Conservation (phyloP, 2,797 vertebrate genomes). For the Hafferia zeledoni region DNA sequence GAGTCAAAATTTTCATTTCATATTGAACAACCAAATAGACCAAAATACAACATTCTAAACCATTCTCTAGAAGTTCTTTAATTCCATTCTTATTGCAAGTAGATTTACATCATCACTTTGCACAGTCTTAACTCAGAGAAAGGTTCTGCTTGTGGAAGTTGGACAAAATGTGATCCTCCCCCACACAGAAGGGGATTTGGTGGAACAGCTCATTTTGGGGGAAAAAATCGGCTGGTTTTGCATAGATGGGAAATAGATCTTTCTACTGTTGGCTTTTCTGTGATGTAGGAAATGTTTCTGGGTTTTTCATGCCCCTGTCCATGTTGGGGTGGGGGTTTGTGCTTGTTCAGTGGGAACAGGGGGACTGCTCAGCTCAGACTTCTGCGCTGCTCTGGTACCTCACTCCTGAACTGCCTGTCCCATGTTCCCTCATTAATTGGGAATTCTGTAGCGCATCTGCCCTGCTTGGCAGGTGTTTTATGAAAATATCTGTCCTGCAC, state of each 20-base stretch:
- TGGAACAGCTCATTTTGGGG: not conserved
- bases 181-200: not conserved
- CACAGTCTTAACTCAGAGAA: not conserved
- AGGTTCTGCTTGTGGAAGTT: not conserved
- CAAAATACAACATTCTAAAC: not conserved
- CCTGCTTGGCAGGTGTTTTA: conserved; percentile 24
- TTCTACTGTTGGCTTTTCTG: not conserved
- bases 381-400: not conserved
- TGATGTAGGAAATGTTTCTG: not conserved
- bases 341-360: not conserved
- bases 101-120: not conserved
- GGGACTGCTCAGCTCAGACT: not conserved
- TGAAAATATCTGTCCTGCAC: conserved; percentile 37
- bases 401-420: not conserved
- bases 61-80: not conserved
- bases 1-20: not conserved
- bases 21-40: not conserved
- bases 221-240: not conserved
- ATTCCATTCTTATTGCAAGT: not conserved
- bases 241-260: not conserved
- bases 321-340: not conserved
- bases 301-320: not conserved
- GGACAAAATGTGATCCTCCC: not conserved
- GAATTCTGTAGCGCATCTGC: not conserved
- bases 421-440: not conserved